A percentile compares a stretch with the other conserved stretches of the same genome.
Evolutionary conservation across 2,888 invertebrate species (phyloP).

Genomic region (Himalopsyche japonica): DNA sequence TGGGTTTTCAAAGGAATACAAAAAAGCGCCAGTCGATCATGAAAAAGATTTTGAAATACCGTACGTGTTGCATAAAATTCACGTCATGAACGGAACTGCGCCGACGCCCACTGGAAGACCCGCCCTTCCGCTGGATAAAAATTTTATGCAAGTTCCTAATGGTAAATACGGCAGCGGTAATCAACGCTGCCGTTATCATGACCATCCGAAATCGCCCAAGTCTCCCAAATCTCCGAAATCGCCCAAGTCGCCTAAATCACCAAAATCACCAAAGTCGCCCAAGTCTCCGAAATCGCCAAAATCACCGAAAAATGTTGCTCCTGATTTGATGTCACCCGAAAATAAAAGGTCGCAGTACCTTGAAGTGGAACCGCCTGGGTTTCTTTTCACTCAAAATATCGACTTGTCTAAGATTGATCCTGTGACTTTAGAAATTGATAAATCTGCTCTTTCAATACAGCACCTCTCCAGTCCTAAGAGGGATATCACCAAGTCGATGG

Average conservation of each 20-base stretch:
- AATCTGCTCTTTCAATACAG: conserved; percentile 62
- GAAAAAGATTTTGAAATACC: conserved; percentile 74
- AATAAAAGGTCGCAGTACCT: conserved; percentile 54
- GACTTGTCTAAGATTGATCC: conserved; percentile 76
- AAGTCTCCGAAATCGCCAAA: conserved; percentile 62
- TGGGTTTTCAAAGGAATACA: conserved; percentile 53
- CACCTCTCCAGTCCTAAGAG: conserved; percentile 71
- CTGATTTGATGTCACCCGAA: conserved; percentile 48
- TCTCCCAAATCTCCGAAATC: conserved; percentile 63
- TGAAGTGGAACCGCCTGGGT: conserved; percentile 62
- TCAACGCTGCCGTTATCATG: conserved; percentile 58
- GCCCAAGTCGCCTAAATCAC: conserved; percentile 67
- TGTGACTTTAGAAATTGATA: conserved; percentile 71
- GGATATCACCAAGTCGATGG: conserved; percentile 70
- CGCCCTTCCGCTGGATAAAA: conserved; percentile 53
- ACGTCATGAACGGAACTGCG: conserved; percentile 84
- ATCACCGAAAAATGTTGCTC: conserved; percentile 53
- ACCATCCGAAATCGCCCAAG: conserved; percentile 58
- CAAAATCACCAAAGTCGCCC: conserved; percentile 65
- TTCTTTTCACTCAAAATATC: conserved; percentile 75
- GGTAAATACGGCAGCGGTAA: conserved; percentile 53
- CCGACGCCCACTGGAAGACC: conserved; percentile 58
- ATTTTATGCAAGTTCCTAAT: conserved; percentile 42
- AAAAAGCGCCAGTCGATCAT: conserved; percentile 51
- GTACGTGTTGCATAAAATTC: conserved; percentile 81